Evolutionary conservation across 1,140 invertebrate species (phyloP).

Genomic region (Cyrtorhinus lividipennis): DNA sequence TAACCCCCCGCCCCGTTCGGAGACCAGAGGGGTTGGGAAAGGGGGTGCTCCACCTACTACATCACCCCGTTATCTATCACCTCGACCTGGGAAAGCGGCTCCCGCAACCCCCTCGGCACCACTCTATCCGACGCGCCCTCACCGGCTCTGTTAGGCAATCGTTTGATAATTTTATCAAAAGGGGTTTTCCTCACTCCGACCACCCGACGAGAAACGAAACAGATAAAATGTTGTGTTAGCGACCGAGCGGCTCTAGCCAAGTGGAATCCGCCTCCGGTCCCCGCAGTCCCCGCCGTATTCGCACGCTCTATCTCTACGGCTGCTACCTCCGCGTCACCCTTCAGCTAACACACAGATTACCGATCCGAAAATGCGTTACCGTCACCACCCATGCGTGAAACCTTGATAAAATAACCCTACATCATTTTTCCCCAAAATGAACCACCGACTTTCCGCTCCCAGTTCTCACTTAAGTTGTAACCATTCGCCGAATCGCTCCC

Average conservation of each 20-base stretch:
- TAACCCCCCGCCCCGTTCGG: no score
- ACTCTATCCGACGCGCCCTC: no score
- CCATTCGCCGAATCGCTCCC: no score
- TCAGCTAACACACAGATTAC: background rate
- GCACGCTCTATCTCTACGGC: no score
- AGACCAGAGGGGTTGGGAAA: no score
- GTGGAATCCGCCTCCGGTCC: background rate
- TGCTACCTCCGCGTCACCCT: no score
- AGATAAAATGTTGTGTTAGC: background rate
- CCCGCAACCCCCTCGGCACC: no score
- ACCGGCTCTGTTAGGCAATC: background rate
- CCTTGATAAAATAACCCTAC: background rate
- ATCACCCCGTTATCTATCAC: no score
- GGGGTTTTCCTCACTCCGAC: background rate
- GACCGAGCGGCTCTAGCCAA: background rate
- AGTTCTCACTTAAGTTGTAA: no score
- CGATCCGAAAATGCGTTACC: background rate
- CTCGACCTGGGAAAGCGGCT: no score
- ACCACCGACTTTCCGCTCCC: no score
- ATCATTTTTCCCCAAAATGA: background rate
- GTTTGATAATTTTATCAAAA: conserved; percentile 11
- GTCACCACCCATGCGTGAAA: background rate
- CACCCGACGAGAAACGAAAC: background rate
- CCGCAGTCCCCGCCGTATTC: background rate
- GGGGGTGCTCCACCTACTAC: no score